Percentiles rank a stretch among this genome's conserved stretches.
phyloP scores from a whole-genome alignment of 2,797 vertebrate genomes.

The Tiaroga cobitis region DNA sequence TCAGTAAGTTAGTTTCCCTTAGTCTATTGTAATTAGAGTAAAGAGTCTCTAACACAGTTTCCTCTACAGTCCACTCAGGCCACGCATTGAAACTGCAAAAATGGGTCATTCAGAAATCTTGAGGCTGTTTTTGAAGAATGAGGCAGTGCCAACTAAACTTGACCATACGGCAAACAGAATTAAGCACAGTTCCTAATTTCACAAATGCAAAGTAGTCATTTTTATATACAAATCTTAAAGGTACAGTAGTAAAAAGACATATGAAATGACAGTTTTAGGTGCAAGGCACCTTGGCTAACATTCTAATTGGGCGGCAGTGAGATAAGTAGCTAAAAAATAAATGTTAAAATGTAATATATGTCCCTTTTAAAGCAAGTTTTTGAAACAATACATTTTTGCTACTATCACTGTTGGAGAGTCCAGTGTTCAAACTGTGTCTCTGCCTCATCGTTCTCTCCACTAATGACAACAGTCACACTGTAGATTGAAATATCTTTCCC shows the following conservation, averaged over 20 bases:
- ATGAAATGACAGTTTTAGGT: background rate
- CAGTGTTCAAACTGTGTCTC: slow-evolving; percentile 11
- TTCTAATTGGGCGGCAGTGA: background rate
- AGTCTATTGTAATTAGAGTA: background rate
- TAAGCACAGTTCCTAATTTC: background rate
- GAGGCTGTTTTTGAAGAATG: background rate
- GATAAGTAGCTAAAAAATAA: background rate
- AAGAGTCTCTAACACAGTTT: background rate
- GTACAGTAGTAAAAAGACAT: background rate
- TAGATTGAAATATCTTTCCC: slow-evolving; percentile 63
- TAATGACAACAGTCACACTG: slow-evolving; percentile 58
- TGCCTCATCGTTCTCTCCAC: slow-evolving; percentile 30
- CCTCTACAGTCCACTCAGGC: background rate
- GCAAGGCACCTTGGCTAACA: background rate
- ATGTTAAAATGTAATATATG: background rate
- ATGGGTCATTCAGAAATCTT: background rate
- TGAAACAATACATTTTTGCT: background rate
- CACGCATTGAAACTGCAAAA: slow-evolving; percentile 10
- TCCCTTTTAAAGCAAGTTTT: background rate
- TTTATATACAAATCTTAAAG: background rate
- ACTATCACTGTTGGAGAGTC: background rate
- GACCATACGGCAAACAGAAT: background rate
- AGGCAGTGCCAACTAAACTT: background rate
- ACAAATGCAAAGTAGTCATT: background rate
- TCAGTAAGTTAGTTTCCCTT: background rate